Conservation (phyloP, 2,797 vertebrate genomes). For the Diceros bicornis region DNA sequence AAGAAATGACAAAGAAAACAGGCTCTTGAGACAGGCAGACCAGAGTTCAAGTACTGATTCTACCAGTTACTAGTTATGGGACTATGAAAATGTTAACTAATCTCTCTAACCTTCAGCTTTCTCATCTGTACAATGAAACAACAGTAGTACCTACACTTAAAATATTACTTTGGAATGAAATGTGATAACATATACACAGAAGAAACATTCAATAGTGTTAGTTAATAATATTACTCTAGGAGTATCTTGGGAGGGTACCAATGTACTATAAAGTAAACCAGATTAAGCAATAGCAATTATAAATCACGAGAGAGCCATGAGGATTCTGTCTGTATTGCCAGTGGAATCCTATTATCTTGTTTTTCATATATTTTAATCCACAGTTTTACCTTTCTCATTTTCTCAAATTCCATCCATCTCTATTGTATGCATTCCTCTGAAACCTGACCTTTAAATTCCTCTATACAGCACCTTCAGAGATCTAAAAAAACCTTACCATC, state of each 20-base stretch:
- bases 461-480: slow-evolving; percentile 38
- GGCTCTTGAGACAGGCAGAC: not conserved
- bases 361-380: slow-evolving; percentile 36
- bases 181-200: slow-evolving; percentile 9
- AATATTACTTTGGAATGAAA: slow-evolving; percentile 69
- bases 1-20: not conserved
- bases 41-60: slow-evolving; percentile 38
- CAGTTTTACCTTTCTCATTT: slow-evolving; percentile 42
- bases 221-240: not conserved
- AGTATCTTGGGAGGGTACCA: not conserved
- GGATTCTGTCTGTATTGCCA: not conserved
- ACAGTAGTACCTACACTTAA: slow-evolving; percentile 7
- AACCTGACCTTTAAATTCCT: slow-evolving; percentile 65
- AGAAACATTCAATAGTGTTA: slow-evolving; percentile 50
- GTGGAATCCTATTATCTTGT: not conserved
- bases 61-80: not conserved
- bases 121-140: slow-evolving; percentile 66
- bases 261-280: slow-evolving; percentile 34
- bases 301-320: slow-evolving; percentile 42
- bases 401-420: slow-evolving; percentile 54
- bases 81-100: slow-evolving; percentile 34
- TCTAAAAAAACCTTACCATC: not conserved
- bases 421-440: not conserved
- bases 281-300: slow-evolving; percentile 38
- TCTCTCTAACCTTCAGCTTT: slow-evolving; percentile 53